These are phyloP conservation scores for Drosophila birchii DNA, from an alignment of 2,888 invertebrate genomes.

Conservation along the genomic window DNA sequence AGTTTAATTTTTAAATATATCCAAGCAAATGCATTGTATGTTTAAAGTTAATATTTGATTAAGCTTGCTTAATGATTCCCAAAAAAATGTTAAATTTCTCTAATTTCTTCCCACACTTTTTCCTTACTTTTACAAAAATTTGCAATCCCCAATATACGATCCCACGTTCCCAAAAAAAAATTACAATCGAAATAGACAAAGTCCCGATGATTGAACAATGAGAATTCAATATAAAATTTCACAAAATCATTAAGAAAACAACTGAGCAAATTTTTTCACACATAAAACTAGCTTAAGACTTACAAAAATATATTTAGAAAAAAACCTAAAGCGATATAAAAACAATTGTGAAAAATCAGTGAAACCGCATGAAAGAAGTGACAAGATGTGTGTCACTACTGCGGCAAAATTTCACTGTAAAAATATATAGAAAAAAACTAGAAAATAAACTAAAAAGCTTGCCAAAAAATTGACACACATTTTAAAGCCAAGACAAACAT, in stretches of 20 bases:
- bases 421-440: neutral
- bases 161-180: slow-evolving; percentile 71
- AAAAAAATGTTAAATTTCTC: neutral
- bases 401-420: slow-evolving; percentile 40
- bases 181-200: slow-evolving; percentile 26
- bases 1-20: slow-evolving; percentile 14
- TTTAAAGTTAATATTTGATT: neutral
- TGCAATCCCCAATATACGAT: slow-evolving; percentile 23
- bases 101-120: slow-evolving; percentile 35
- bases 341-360: slow-evolving; percentile 39
- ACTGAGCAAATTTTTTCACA: slow-evolving; percentile 36
- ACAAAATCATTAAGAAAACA: slow-evolving; percentile 75
- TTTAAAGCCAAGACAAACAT: slow-evolving; percentile 18
- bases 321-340: slow-evolving; percentile 22
- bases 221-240: slow-evolving; percentile 55
- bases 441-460: slow-evolving; percentile 9
- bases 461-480: slow-evolving; percentile 21
- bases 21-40: neutral
- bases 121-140: slow-evolving; percentile 14
- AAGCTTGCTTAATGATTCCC: neutral
- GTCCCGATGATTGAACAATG: slow-evolving; percentile 44
- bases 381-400: slow-evolving; percentile 29
- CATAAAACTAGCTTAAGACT: slow-evolving; percentile 31
- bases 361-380: slow-evolving; percentile 33
- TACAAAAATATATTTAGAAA: slow-evolving; percentile 39